Evolutionary conservation across 2,797 vertebrate genomes (phyloP).

Genomic region (Danio jaintianensis): DNA sequence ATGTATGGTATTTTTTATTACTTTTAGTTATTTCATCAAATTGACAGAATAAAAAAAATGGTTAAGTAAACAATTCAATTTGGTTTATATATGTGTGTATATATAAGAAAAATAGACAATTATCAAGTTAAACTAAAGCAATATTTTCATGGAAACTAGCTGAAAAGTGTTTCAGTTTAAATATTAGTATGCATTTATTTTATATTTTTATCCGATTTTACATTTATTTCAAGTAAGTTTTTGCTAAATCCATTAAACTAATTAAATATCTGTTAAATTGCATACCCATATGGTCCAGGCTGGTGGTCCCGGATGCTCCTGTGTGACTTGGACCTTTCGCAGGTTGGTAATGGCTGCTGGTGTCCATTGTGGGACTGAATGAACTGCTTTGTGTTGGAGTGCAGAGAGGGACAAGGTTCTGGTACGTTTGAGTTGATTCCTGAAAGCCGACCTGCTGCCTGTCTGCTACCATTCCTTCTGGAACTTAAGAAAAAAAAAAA

Average conservation of each 20-base stretch:
- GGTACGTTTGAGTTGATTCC: conserved; percentile 76
- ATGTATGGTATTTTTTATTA: too few relatives aligned
- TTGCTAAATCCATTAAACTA: not conserved
- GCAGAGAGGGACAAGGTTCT: conserved; percentile 71
- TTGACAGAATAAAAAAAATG: too few relatives aligned
- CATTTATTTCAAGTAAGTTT: too few relatives aligned
- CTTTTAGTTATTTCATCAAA: too few relatives aligned
- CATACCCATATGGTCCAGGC: conserved; percentile 18
- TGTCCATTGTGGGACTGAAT: conserved; percentile 71
- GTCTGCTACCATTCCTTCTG: conserved; percentile 70
- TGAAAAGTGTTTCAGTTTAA: too few relatives aligned
- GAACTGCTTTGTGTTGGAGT: conserved; percentile 62
- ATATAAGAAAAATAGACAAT: too few relatives aligned
- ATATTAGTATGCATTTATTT: too few relatives aligned
- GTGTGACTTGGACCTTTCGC: conserved; percentile 56
- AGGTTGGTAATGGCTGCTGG: conserved; percentile 69
- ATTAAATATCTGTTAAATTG: not conserved
- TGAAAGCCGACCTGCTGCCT: conserved; percentile 71
- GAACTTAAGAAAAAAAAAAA: conserved; percentile 8
- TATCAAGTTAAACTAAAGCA: too few relatives aligned
- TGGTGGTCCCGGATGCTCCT: conserved; percentile 34
- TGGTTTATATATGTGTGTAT: too few relatives aligned
- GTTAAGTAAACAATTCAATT: too few relatives aligned
- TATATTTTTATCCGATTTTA: too few relatives aligned
- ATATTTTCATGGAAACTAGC: not conserved